phyloP scores from a whole-genome alignment of 2,888 invertebrate genomes.

The Ptychoptera albimana region DNA sequence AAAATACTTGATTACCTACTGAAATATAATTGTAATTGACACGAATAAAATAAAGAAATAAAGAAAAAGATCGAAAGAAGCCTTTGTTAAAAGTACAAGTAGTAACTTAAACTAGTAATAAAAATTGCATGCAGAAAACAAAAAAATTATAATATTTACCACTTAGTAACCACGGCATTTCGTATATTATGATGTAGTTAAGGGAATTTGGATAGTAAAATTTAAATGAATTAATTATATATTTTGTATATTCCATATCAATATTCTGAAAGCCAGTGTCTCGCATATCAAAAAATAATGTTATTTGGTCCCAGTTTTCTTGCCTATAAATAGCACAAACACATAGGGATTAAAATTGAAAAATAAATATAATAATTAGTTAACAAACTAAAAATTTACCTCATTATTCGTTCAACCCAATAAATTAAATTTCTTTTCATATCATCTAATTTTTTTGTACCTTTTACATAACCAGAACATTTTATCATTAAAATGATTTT shows the following conservation, averaged over 20 bases:
- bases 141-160: slow-evolving; percentile 33
- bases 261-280: slow-evolving; percentile 72
- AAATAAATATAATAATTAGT: too few species aligned
- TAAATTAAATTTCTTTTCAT: slow-evolving; percentile 69
- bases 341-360: slow-evolving; percentile 2
- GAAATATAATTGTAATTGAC: neutral
- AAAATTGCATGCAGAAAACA: neutral
- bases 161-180: slow-evolving; percentile 89
- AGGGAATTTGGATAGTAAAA: slow-evolving; percentile 74
- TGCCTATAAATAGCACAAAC: slow-evolving; percentile 40
- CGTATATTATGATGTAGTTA: slow-evolving; percentile 78
- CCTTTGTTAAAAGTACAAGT: neutral
- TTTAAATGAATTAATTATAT: slow-evolving; percentile 73
- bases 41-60: neutral
- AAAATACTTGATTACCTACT: too few species aligned
- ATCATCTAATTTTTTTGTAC: slow-evolving; percentile 54
- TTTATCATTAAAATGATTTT: slow-evolving; percentile 61
- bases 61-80: neutral
- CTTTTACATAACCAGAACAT: slow-evolving; percentile 66
- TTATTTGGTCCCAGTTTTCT: slow-evolving; percentile 58
- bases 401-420: slow-evolving; percentile 36
- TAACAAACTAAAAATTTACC: neutral
- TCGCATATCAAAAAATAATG: slow-evolving; percentile 82
- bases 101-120: too few species aligned
- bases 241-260: slow-evolving; percentile 85